Evolutionary conservation across 2,113 vertebrate species (phyloP), one percentile per base, ranked within the genome.

Genomic region (Chauna torquata): DNA sequence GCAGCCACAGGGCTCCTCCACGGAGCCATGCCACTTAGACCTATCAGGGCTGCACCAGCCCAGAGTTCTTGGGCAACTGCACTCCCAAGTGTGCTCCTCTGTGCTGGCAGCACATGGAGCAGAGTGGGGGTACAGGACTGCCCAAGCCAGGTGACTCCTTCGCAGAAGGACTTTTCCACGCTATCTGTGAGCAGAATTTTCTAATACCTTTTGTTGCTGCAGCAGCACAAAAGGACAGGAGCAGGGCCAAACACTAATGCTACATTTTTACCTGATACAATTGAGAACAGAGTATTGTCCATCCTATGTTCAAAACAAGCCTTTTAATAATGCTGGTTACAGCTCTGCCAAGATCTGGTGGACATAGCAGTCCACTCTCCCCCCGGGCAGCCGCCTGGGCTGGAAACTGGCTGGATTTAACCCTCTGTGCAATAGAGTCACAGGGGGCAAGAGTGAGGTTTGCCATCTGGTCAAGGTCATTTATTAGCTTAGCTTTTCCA

Each of bases 401-500:
- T 81, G 74, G 59, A 91, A 61, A 42, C 22, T 28, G 62, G 27
- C 58, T 80, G 45, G 40, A 52, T 86, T 36, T 66, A 86, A 59
- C 61, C 47, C 28, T 24, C 80, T 75, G 20, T 75, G 50, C 49
- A 80, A 62, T 2, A 55, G 34, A 81, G 42, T 7, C n/a, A 88
- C n/a, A 55, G 27, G 5, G 23, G 6, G 55, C 27, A 85, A 84
- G 34, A 68, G 34, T 44, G 20, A 77, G 27, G 40, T 64, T 92
- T 81, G 36, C 54, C 25, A 71, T 78, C 55, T 94, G 70, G 77
- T 47, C 65, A 38, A 70, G 64, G 34, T 61, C 8, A 82, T 64
- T 94, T 68, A 85, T 82, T 89, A 68, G 12, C 25, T 69, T 86
- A 77, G 47, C 32, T 95, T 74, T 58, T 82, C 52, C 69, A 61